These are phyloP conservation scores for Athrips mouffetella DNA, from an alignment of 2,888 invertebrate genomes.

Conservation along the genomic window DNA sequence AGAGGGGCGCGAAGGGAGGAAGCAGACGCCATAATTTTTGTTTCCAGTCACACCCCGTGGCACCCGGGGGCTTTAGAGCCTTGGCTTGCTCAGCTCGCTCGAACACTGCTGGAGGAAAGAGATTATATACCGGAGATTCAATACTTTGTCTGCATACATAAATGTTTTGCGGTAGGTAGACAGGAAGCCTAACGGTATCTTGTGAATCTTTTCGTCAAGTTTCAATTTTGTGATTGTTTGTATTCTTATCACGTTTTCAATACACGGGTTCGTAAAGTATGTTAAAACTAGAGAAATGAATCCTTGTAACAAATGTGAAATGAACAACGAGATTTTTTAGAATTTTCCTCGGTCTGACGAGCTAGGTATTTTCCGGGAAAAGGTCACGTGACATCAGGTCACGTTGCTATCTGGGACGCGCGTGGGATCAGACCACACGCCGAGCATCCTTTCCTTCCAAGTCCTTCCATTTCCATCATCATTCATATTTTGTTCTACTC, in stretches of 20 bases:
- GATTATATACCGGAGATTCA: constrained; percentile 16
- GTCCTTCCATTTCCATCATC: too few relatives aligned
- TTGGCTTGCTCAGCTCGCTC: constrained; percentile 20
- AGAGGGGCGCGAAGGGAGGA: constrained; percentile 25
- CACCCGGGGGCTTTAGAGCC: constrained; percentile 22
- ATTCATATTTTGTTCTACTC: too few relatives aligned
- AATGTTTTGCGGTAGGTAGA: neutral
- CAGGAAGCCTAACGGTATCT: neutral
- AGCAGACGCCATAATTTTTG: constrained; percentile 42
- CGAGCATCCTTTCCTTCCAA: too few relatives aligned
- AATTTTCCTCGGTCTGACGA: neutral
- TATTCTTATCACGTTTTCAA: too few relatives aligned
- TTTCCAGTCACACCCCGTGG: constrained; percentile 37
- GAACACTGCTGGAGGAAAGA: neutral
- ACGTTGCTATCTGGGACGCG: too few relatives aligned
- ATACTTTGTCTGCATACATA: constrained; percentile 15
- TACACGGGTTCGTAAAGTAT: too few relatives aligned
- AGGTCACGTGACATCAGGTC: constrained; percentile 4
- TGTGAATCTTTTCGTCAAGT: neutral
- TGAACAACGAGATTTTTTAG: too few relatives aligned
- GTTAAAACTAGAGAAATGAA: too few relatives aligned
- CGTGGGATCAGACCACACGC: too few relatives aligned
- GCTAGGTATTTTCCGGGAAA: neutral
- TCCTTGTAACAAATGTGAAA: too few relatives aligned
- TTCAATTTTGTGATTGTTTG: too few relatives aligned